These are phyloP conservation scores for Salvelinus alpinus DNA, from an alignment of 2,113 vertebrate genomes.

Conservation along the genomic window DNA sequence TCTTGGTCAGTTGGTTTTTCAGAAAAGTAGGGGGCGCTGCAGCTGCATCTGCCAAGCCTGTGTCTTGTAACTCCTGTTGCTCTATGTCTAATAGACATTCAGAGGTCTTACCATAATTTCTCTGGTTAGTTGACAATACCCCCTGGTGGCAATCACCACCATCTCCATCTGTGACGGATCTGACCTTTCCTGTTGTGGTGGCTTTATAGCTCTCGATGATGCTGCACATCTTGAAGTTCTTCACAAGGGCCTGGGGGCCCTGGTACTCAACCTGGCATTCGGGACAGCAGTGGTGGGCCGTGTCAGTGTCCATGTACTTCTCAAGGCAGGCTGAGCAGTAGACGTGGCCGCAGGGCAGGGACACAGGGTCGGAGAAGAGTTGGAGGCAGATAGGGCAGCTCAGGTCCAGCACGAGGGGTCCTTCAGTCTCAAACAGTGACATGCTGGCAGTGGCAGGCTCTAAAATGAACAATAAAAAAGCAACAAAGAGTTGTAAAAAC, in stretches of 20 bases:
- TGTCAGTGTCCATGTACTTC: conserved; percentile 46
- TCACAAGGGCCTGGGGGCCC: conserved; percentile 43
- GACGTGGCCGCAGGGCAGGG: conserved; percentile 69
- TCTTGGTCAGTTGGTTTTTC: conserved; percentile 6
- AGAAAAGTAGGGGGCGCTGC: neutral
- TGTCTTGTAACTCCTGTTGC: neutral
- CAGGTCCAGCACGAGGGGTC: conserved; percentile 42
- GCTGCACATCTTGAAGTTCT: conserved; percentile 62
- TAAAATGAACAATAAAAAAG: conserved; percentile 26
- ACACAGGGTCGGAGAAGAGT: conserved; percentile 60
- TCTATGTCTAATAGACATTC: neutral
- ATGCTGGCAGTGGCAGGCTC: conserved; percentile 24
- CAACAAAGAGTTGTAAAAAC: neutral
- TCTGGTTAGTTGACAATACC: neutral
- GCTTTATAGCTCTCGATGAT: conserved; percentile 60
- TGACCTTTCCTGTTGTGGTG: neutral
- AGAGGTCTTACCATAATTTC: neutral
- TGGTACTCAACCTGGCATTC: conserved; percentile 63
- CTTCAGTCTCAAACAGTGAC: conserved; percentile 38
- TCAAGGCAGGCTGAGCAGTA: conserved; percentile 69
- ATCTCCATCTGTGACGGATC: neutral
- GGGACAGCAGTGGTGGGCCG: conserved; percentile 67
- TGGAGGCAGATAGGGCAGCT: conserved; percentile 69
- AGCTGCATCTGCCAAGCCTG: conserved; percentile 8
- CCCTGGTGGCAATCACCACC: neutral